These are phyloP conservation scores for Diacarnus erythraeanus DNA, from an alignment of 37 sponge, comb jelly and placozoan species.

Conservation along the genomic window DNA sequence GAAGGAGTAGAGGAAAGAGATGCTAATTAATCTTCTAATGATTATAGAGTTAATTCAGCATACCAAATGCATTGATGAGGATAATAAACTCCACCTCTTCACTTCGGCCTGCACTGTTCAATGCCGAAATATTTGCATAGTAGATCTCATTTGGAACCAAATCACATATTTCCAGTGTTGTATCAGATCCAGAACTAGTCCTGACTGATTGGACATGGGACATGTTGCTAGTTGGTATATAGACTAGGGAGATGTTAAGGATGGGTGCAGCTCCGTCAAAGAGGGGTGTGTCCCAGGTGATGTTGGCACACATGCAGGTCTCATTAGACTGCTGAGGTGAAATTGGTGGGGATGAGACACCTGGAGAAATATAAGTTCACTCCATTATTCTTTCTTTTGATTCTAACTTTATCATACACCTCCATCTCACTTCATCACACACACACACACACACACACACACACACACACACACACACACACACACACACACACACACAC, in stretches of 20 bases:
- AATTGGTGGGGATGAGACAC: constrained; percentile 33
- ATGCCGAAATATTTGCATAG: constrained; percentile 10
- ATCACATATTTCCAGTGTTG: constrained; percentile 21
- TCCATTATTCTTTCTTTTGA: too few species aligned
- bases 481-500: too few species aligned
- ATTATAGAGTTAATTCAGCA: neutral
- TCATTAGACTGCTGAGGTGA: neutral
- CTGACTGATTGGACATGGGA: neutral
- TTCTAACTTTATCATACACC: too few species aligned
- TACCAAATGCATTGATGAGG: constrained; percentile 22
- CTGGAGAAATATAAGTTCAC: too few species aligned
- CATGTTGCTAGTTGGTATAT: neutral
- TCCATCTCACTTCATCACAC: too few species aligned
- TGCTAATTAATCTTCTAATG: too few species aligned
- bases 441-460: too few species aligned
- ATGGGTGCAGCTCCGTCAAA: constrained; percentile 36
- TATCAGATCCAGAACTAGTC: constrained; percentile 7
- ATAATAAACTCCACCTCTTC: neutral
- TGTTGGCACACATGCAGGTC: constrained; percentile 37
- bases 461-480: too few species aligned
- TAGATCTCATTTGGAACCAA: constrained; percentile 35
- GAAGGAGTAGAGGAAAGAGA: too few species aligned
- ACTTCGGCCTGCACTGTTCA: constrained; percentile 22
- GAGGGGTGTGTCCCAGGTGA: constrained; percentile 21
- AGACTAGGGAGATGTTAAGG: neutral